Evolutionary conservation across 1,140 invertebrate species (phyloP).

Genomic region (Hycleus cichorii): DNA sequence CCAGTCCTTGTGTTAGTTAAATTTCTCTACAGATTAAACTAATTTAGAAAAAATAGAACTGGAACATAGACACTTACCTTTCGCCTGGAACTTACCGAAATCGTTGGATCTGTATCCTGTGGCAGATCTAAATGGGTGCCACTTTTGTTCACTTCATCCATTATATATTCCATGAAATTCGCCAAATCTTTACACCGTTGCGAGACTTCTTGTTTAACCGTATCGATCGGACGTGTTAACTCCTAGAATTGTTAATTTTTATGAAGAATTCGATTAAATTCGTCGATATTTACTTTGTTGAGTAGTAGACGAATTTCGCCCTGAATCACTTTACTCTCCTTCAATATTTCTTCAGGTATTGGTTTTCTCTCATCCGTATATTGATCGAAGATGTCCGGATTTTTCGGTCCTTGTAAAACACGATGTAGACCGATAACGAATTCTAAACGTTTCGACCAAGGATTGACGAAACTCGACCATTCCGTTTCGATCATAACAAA

Average conservation of each 20-base stretch:
- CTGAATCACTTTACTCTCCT: constrained; percentile 54
- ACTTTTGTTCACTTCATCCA: constrained; percentile 53
- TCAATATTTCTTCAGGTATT: constrained; percentile 50
- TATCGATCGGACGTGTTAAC: constrained; percentile 49
- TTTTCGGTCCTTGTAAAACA: constrained; percentile 66
- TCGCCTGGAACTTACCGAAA: constrained; percentile 46
- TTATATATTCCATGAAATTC: constrained; percentile 65
- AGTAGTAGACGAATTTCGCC: constrained; percentile 62
- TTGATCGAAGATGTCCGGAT: constrained; percentile 64
- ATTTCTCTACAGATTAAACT: no score
- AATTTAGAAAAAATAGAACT: no score
- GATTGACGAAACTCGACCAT: constrained; percentile 91
- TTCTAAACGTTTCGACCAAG: constrained; percentile 85
- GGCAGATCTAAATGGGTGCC: constrained; percentile 51
- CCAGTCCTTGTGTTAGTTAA: no score
- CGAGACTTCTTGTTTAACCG: constrained; percentile 53
- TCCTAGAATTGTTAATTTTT: constrained; percentile 36
- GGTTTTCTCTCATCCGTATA: constrained; percentile 41
- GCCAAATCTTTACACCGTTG: constrained; percentile 64
- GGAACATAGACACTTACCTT: constrained; percentile 14
- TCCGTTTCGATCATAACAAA: constrained; percentile 80
- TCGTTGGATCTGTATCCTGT: constrained; percentile 46
- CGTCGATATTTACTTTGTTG: constrained; percentile 47
- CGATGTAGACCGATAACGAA: constrained; percentile 85
- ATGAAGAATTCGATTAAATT: constrained; percentile 20